Evolutionary conservation across 2,113 vertebrate genomes (phyloP).

Genomic region (Dipodomys spectabilis): DNA sequence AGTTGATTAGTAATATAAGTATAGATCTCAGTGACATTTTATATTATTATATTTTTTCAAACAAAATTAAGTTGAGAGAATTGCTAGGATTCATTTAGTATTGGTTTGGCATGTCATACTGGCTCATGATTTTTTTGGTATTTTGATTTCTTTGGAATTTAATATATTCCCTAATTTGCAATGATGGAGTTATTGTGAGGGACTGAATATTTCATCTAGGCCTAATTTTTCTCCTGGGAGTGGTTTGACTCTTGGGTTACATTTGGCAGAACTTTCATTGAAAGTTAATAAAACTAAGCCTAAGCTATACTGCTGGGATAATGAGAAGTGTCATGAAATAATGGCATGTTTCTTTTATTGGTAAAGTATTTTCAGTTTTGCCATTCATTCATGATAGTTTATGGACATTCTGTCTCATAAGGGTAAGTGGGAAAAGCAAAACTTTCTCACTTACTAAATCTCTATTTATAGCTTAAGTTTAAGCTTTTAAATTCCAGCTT

Average conservation of each 20-base stretch:
- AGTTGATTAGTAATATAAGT: slow-evolving; percentile 70
- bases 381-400: slow-evolving; percentile 32
- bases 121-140: slow-evolving; percentile 60
- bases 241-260: slow-evolving; percentile 68
- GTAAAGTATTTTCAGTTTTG: slow-evolving; percentile 23
- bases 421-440: slow-evolving; percentile 43
- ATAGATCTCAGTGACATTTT: slow-evolving; percentile 60
- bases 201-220: slow-evolving; percentile 71
- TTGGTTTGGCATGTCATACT: slow-evolving; percentile 55
- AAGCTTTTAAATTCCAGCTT: slow-evolving; percentile 50
- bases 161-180: slow-evolving; percentile 66
- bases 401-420: slow-evolving; percentile 23
- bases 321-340: slow-evolving; percentile 58
- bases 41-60: slow-evolving; percentile 71
- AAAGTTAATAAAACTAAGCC: slow-evolving; percentile 76
- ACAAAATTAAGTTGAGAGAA: slow-evolving; percentile 73
- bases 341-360: slow-evolving; percentile 59
- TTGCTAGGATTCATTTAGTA: slow-evolving; percentile 73
- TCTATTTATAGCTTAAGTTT: slow-evolving; percentile 34
- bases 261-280: slow-evolving; percentile 74
- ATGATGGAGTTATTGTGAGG: slow-evolving; percentile 67
- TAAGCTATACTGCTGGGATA: slow-evolving; percentile 34
- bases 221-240: slow-evolving; percentile 74
- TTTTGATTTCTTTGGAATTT: slow-evolving; percentile 75
- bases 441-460: slow-evolving; percentile 27